These are phyloP conservation scores for Chionomys nivalis DNA, from an alignment of 2,113 vertebrate species.

Conservation along the genomic window DNA sequence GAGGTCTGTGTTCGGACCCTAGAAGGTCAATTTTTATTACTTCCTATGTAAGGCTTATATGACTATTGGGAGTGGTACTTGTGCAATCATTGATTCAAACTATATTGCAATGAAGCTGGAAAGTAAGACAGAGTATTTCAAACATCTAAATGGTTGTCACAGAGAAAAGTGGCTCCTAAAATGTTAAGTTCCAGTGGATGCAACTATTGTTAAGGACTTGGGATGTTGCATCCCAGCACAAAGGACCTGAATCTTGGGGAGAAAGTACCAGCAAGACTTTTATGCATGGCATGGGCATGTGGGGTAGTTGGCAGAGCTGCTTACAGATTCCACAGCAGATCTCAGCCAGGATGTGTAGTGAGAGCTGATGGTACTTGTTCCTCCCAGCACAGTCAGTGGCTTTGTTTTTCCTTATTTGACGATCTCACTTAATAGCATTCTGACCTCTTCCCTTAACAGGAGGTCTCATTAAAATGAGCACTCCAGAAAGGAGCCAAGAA, in stretches of 20 bases:
- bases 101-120: not conserved
- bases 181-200: not conserved
- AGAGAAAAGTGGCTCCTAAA: not conserved
- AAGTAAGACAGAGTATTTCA: not conserved
- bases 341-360: not conserved
- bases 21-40: not conserved
- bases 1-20: too few relatives aligned
- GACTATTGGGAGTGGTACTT: not conserved
- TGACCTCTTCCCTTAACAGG: not conserved
- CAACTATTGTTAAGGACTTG: not conserved
- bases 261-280: fast-evolving
- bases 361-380: not conserved
- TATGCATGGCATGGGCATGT: too few relatives aligned
- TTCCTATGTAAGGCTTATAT: not conserved
- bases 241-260: not conserved
- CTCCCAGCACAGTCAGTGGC: not conserved
- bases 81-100: not conserved
- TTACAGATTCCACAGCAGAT: fast-evolving
- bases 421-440: not conserved
- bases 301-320: too few relatives aligned
- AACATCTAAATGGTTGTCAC: not conserved
- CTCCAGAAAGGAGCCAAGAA: not conserved
- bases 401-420: not conserved
- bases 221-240: not conserved
- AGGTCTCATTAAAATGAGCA: not conserved